A percentile compares a stretch with the other conserved stretches of the same genome.
These are phyloP conservation scores for Leptothorax acervorum DNA, from an alignment of 2,888 invertebrate genomes.

Conservation along the genomic window DNA sequence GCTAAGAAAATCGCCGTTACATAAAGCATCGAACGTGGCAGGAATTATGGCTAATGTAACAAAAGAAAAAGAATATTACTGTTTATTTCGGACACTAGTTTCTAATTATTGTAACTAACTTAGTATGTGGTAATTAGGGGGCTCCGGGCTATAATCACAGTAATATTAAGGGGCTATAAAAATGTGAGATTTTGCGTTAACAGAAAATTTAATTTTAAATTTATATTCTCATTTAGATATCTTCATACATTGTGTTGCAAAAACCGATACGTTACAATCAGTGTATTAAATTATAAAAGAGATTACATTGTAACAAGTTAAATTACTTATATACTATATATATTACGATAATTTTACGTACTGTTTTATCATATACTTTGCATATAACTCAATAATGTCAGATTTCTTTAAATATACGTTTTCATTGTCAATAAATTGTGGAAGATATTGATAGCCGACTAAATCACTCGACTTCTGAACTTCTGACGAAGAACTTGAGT, in stretches of 20 bases:
- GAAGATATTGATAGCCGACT: neutral
- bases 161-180: neutral
- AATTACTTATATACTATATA: neutral
- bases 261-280: neutral
- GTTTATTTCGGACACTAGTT: neutral
- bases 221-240: slow-evolving; percentile 14
- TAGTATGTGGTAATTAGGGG: neutral
- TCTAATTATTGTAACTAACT: neutral
- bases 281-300: neutral
- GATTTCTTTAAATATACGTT: slow-evolving; percentile 11
- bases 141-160: neutral
- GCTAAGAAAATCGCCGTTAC: slow-evolving; percentile 28
- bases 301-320: neutral
- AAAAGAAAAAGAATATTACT: neutral
- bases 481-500: neutral
- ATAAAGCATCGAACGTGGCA: slow-evolving; percentile 9
- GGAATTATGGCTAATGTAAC: slow-evolving; percentile 1
- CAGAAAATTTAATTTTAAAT: neutral
- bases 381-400: slow-evolving; percentile 3
- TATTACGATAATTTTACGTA: slow-evolving; percentile 17
- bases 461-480: slow-evolving; percentile 16
- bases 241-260: neutral
- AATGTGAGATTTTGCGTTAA: neutral
- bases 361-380: slow-evolving; percentile 5
- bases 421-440: neutral